These are phyloP conservation scores for Xanthia togata DNA, from an alignment of 2,888 invertebrate genomes.

Conservation along the genomic window DNA sequence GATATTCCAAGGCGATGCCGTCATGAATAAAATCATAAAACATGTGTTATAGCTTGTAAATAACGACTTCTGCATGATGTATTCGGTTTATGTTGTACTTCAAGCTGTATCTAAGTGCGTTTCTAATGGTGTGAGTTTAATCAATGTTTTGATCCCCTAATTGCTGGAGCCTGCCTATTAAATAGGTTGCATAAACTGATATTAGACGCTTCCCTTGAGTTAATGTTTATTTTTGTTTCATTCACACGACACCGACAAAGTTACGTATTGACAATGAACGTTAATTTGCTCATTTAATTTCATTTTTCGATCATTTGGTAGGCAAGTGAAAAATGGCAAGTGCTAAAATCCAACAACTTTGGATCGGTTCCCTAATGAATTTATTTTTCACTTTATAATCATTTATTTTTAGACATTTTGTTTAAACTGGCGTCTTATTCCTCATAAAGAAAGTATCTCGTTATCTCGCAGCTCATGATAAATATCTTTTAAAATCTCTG, in stretches of 20 bases:
- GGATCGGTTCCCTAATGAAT: not conserved
- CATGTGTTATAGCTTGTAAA: constrained; percentile 44
- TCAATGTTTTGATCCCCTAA: not conserved
- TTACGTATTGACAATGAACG: not conserved
- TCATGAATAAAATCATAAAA: constrained; percentile 52
- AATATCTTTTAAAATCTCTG: not conserved
- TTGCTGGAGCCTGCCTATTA: not conserved
- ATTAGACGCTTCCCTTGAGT: not conserved
- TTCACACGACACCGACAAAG: too few relatives aligned
- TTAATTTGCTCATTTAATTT: not conserved
- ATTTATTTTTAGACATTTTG: not conserved
- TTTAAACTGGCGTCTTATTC: not conserved
- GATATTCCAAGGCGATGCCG: constrained; percentile 34
- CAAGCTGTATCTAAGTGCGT: not conserved
- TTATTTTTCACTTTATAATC: not conserved
- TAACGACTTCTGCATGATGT: constrained; percentile 21
- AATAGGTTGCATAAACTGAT: not conserved
- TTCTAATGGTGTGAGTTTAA: constrained; percentile 8
- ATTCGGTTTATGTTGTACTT: constrained; percentile 11
- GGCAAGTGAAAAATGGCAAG: not conserved
- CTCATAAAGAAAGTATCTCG: not conserved
- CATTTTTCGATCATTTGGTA: not conserved
- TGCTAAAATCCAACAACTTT: not conserved
- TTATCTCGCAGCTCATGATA: not conserved
- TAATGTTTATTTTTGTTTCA: too few relatives aligned